These are phyloP conservation scores for Chelonia mydas DNA, from an alignment of 2,797 vertebrate species.

Conservation along the genomic window DNA sequence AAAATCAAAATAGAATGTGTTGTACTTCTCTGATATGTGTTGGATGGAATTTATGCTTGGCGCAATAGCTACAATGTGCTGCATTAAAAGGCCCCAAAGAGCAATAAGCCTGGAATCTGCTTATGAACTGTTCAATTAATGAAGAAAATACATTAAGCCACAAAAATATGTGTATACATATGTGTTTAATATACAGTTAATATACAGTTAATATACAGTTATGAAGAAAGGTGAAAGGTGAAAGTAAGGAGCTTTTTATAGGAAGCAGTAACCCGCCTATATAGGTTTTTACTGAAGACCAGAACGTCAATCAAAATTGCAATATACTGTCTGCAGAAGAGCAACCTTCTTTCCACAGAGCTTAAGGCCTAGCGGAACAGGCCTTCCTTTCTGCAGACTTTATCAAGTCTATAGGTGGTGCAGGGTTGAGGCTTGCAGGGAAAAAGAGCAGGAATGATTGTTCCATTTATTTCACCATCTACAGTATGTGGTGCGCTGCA, in stretches of 20 bases:
- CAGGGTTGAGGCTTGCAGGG: too few relatives aligned
- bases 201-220: background rate
- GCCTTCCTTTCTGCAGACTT: too few relatives aligned
- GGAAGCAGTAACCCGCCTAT: too few relatives aligned
- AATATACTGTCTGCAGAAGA: too few relatives aligned
- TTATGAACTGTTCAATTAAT: background rate
- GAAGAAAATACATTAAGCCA: background rate
- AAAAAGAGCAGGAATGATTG: too few relatives aligned
- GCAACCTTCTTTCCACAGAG: too few relatives aligned
- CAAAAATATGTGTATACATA: background rate
- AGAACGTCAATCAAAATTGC: too few relatives aligned
- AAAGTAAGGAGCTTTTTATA: background rate
- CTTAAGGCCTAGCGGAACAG: too few relatives aligned
- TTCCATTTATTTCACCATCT: too few relatives aligned
- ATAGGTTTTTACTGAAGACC: too few relatives aligned
- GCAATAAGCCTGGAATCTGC: background rate
- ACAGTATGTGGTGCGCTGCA: too few relatives aligned
- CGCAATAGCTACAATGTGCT: background rate
- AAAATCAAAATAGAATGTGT: background rate
- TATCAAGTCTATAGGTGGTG: too few relatives aligned
- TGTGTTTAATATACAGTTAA: background rate
- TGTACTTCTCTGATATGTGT: constrained; percentile 9
- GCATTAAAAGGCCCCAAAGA: constrained; percentile 16
- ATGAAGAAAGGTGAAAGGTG: background rate
- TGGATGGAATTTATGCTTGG: constrained; percentile 15